A percentile compares a stretch with the other conserved stretches of the same genome.
Conservation (phyloP, 2,888 invertebrate genomes). For the Drosophila cognata region DNA sequence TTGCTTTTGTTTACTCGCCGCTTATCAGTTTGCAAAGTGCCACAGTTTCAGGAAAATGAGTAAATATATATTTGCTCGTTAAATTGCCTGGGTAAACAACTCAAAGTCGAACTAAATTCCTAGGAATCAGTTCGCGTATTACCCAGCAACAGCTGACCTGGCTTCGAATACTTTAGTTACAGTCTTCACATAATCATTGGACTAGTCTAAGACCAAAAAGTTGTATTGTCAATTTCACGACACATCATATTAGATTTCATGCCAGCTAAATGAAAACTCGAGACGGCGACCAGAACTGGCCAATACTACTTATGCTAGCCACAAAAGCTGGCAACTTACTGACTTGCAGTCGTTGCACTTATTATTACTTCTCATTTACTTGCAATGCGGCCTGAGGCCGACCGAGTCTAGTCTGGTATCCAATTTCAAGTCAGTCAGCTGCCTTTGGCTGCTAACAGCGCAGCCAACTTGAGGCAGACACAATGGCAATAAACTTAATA, state of each 20-base stretch:
- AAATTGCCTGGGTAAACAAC: conserved; percentile 41
- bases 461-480: conserved; percentile 39
- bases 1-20: conserved; percentile 22
- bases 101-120: conserved; percentile 8
- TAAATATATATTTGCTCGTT: conserved; percentile 12
- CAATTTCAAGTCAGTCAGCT: conserved; percentile 52
- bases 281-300: conserved; percentile 15
- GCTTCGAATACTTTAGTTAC: neutral
- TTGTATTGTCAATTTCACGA: neutral
- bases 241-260: conserved; percentile 34
- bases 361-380: conserved; percentile 30
- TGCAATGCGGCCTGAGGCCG: conserved; percentile 19
- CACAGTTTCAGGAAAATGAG: conserved; percentile 17
- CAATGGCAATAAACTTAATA: conserved; percentile 56
- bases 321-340: conserved; percentile 24
- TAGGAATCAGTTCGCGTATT: conserved; percentile 5
- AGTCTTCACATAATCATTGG: neutral
- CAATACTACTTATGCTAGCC: conserved; percentile 11
- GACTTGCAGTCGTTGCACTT: conserved; percentile 35
- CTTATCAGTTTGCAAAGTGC: conserved; percentile 39
- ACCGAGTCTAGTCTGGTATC: conserved; percentile 36
- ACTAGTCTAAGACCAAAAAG: conserved; percentile 3
- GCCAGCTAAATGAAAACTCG: conserved; percentile 7
- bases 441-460: conserved; percentile 27
- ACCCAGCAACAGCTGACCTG: conserved; percentile 11